Evolutionary conservation across 2,113 vertebrate genomes (phyloP), one percentile per base, ranked within the genome.

Genomic region (Erythrocercus mccallii): DNA sequence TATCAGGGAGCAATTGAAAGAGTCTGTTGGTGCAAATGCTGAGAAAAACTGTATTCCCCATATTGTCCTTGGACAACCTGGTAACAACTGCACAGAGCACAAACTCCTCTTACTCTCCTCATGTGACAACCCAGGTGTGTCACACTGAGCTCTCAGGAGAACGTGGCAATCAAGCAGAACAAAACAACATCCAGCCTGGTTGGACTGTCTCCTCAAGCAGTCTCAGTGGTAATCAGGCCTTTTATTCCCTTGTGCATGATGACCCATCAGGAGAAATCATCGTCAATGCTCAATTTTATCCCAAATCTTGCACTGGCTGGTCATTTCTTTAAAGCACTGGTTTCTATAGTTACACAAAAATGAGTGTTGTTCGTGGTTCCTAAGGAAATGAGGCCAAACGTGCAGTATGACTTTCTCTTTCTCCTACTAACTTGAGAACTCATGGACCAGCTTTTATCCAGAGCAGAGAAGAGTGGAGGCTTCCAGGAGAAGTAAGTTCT

Each of bases 331-430:
- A 40, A 87, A 86, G 61, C 1, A 0, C 19, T 56, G n/a, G 61
- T 81, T 81, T 90, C 84, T 81, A 42, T 21, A 97, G 81, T 51
- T 88, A 90, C 44, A 4, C 53, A 87, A 76, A 92, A 89, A 74
- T 44, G 53, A 71, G 31, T 19, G 15, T 45, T 76, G 44, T 21
- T 87, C 38, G 70, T 37, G 10, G 4, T 40, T 93, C 77, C 60
- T 84, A 57, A 53, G 61, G 65, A 91, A 88, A 77, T 72, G 30
- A 91, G 79, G 51, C 48, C 44, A 13, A 76, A 48, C 0, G 0
- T 40, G 40, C 31, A 81, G 15, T 16, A 28, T 42, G 38, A 25
- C 17, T 54, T 56, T 42, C 23, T 74, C 51, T 45, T 78, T 33
- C 35, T 88, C 65, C 57, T 79, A 22, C n/a, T 30, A 70, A 47